Evolutionary conservation across 2,797 vertebrate species (phyloP).

Genomic region (Enteromius radiatus): DNA sequence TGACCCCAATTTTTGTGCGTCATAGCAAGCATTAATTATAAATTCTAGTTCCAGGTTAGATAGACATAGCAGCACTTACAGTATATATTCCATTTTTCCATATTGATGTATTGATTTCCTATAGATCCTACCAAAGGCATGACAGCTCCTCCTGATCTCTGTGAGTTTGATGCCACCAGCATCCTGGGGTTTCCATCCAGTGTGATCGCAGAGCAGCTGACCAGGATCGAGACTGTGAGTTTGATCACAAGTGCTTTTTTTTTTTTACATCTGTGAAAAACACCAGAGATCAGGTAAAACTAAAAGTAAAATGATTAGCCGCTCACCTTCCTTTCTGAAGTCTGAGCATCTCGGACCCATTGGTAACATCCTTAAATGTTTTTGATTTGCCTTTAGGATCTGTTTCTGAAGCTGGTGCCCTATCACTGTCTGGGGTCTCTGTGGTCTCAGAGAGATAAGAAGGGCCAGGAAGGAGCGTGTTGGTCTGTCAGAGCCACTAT

Average conservation of each 20-base stretch:
- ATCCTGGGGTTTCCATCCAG: constrained; percentile 84
- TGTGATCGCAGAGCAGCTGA: constrained; percentile 88
- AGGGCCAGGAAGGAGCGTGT: constrained; percentile 83
- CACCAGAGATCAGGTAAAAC: not conserved
- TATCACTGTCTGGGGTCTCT: constrained; percentile 90
- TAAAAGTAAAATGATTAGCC: not conserved
- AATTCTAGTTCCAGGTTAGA: not conserved
- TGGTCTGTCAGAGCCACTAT: constrained; percentile 89
- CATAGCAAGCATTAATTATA: not conserved
- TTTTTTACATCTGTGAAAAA: not conserved
- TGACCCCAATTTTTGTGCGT: too few species aligned
- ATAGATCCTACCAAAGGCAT: constrained; percentile 65
- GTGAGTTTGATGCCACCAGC: constrained; percentile 81
- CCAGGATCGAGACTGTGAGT: constrained; percentile 88
- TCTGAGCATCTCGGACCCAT: not conserved
- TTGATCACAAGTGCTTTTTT: not conserved
- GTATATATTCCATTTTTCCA: not conserved
- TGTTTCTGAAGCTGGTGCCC: constrained; percentile 89
- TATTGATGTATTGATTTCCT: not conserved
- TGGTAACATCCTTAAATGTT: not conserved
- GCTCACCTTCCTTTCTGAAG: not conserved
- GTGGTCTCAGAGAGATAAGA: constrained; percentile 91
- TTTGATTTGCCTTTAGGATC: constrained; percentile 73
- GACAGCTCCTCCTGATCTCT: constrained; percentile 70
- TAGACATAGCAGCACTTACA: not conserved